Conservation (phyloP, 2,888 invertebrate species). For the Hirtodrosophila confusa region DNA sequence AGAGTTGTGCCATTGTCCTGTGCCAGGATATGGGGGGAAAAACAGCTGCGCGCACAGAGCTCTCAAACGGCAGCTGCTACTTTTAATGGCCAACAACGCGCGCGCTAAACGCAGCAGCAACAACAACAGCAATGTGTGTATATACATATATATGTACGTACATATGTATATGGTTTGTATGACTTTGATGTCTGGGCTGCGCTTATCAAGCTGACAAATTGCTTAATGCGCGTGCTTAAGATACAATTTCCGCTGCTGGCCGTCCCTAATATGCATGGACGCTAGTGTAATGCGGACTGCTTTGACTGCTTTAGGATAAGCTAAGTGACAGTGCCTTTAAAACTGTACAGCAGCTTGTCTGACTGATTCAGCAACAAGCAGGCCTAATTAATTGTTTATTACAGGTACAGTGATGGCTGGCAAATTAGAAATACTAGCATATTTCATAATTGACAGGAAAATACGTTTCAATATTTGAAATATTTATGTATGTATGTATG, state of each 20-base stretch:
- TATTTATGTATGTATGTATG: no score
- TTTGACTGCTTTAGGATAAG: background rate
- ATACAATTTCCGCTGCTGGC: conserved; percentile 50
- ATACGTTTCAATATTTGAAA: no score
- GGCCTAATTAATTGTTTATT: no score
- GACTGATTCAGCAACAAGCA: no score
- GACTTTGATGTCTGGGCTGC: conserved; percentile 24
- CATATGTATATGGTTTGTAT: conserved; percentile 12
- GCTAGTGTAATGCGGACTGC: conserved; percentile 28
- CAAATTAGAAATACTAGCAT: no score
- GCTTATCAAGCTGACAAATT: conserved; percentile 65
- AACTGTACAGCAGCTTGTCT: conserved; percentile 1
- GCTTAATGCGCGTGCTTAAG: conserved; percentile 40
- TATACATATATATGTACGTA: conserved; percentile 2
- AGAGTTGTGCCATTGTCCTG: conserved; percentile 61
- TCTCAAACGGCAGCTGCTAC: conserved; percentile 63
- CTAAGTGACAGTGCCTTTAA: background rate
- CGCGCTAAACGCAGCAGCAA: conserved; percentile 18
- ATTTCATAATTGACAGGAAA: no score
- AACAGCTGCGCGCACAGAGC: conserved; percentile 75
- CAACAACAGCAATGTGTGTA: conserved; percentile 12
- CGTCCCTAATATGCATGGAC: conserved; percentile 16
- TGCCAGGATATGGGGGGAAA: conserved; percentile 50
- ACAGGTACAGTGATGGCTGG: no score
- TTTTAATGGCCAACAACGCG: conserved; percentile 51